A percentile compares a stretch with the other conserved stretches of the same genome.
These are phyloP conservation scores for Sepioteuthis lessoniana DNA, from an alignment of 2,888 invertebrate species.

Conservation along the genomic window DNA sequence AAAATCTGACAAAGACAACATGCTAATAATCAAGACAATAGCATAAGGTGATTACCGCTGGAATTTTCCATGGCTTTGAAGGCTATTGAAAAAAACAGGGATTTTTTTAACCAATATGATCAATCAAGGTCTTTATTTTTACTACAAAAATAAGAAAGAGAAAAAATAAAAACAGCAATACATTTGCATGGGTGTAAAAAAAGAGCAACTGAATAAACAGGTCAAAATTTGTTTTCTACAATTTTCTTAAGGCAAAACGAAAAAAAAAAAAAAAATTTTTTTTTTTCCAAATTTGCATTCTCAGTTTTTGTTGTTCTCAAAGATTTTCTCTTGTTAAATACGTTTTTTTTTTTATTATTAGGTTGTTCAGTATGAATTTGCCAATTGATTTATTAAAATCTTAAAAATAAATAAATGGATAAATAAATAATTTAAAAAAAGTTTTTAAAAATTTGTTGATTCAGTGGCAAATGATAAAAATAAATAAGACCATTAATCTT, in stretches of 20 bases:
- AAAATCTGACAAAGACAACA: constrained; percentile 39
- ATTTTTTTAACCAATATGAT: not conserved
- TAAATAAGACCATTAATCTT: too few relatives aligned
- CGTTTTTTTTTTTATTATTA: too few relatives aligned
- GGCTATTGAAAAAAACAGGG: constrained; percentile 38
- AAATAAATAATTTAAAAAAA: too few relatives aligned
- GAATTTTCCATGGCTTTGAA: constrained; percentile 44
- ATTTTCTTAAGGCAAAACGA: not conserved
- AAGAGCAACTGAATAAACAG: not conserved
- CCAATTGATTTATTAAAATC: not conserved
- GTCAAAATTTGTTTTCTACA: not conserved
- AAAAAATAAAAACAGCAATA: not conserved
- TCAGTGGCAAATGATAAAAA: too few relatives aligned
- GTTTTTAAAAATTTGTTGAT: too few relatives aligned
- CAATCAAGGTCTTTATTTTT: not conserved
- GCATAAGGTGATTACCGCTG: constrained; percentile 43
- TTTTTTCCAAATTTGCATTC: not conserved
- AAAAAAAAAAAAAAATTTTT: not conserved
- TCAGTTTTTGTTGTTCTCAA: not conserved
- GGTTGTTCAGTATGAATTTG: not conserved
- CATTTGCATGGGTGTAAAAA: not conserved
- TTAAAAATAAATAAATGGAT: too few relatives aligned
- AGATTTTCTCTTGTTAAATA: not conserved
- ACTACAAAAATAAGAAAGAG: not conserved
- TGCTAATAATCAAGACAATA: constrained; percentile 36